These are phyloP conservation scores for Pseudochirops cupreus DNA, from an alignment of 2,797 vertebrate species.

Conservation along the genomic window DNA sequence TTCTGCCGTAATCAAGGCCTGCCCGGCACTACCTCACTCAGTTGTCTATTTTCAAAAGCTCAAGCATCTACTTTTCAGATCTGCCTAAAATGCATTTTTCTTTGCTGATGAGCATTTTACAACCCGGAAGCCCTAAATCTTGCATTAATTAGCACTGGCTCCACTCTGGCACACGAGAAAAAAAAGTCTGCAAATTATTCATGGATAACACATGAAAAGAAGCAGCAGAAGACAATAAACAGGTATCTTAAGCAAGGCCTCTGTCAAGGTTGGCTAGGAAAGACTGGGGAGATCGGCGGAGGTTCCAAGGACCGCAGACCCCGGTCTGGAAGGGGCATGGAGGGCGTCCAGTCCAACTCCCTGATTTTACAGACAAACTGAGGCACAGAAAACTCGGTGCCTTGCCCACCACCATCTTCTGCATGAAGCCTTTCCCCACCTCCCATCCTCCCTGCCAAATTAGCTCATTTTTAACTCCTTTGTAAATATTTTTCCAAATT, in stretches of 20 bases:
- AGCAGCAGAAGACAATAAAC: not conserved
- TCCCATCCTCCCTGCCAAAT: not conserved
- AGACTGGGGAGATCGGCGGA: not conserved
- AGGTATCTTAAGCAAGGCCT: not conserved
- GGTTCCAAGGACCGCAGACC: not conserved
- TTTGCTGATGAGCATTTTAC: constrained; percentile 62
- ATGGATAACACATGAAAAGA: not conserved
- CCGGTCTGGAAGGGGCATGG: not conserved
- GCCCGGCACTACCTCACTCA: not conserved
- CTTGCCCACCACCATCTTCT: not conserved
- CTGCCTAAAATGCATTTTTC: constrained; percentile 55
- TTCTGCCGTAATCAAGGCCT: not conserved
- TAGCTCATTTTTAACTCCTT: not conserved
- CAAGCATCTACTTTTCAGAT: not conserved
- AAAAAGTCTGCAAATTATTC: constrained; percentile 6
- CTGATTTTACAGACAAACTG: not conserved
- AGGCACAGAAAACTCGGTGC: not conserved
- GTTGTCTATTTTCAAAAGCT: not conserved
- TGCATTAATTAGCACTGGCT: constrained; percentile 9
- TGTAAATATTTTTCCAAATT: not conserved
- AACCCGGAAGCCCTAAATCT: constrained; percentile 42
- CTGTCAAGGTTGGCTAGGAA: not conserved
- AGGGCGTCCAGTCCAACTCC: not conserved
- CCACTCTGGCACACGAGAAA: not conserved
- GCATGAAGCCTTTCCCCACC: not conserved